A percentile compares a stretch with the other conserved stretches of the same genome.
These are phyloP conservation scores for Lutraria rhynchaena DNA, from an alignment of 1,140 invertebrate species.

Conservation along the genomic window DNA sequence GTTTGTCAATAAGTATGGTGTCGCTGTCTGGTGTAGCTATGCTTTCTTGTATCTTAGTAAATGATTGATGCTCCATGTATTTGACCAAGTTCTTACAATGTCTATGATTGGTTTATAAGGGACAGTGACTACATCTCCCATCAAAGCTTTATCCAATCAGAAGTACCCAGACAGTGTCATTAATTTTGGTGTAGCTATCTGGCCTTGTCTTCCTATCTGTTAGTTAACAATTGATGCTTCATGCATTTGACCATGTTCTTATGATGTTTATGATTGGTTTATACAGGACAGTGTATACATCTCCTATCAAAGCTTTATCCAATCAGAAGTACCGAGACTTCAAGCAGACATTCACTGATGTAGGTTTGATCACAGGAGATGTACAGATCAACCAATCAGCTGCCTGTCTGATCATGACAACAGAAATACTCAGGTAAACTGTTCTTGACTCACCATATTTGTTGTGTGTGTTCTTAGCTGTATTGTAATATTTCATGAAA, in stretches of 20 bases:
- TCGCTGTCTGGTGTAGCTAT: no score
- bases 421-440: constrained; percentile 93
- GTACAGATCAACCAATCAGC: constrained; percentile 96
- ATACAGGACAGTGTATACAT: constrained; percentile 97
- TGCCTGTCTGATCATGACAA: constrained; percentile 99
- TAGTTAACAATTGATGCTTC: background rate
- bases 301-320: constrained; percentile 99
- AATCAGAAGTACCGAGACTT: constrained; percentile 99
- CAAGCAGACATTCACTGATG: constrained; percentile 92
- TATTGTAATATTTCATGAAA: no score
- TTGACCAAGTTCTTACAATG: no score
- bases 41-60: no score
- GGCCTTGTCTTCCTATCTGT: background rate
- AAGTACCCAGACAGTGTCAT: constrained; percentile 95
- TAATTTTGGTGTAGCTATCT: no score
- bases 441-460: no score
- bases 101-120: background rate
- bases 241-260: background rate
- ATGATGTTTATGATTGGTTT: constrained; percentile 24
- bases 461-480: no score
- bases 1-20: no score
- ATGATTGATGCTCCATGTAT: no score
- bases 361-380: constrained; percentile 97
- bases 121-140: constrained; percentile 89
- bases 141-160: constrained; percentile 99